Base-by-base conservation (phyloP, 2,797 vertebrate species). In the Gouania willdenowi region DNA sequence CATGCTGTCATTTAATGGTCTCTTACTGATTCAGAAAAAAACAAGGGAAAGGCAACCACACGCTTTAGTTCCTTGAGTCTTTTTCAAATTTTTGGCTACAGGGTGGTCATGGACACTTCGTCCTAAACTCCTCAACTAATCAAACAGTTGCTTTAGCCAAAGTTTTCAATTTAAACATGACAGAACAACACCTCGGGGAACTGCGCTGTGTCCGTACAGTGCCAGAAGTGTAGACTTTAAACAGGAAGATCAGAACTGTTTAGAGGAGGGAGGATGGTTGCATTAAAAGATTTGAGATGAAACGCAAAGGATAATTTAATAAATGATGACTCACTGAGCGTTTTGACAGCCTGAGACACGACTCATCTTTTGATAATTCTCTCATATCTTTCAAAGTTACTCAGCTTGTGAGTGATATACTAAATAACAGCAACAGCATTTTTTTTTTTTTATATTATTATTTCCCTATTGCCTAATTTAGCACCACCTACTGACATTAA, bases 21-120 rank as follows among this genome's bases (percentile, higher is more conserved):
- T 49, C 79, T 86, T 60, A 85, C 79, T 82, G 77, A 86, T 84
- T 86, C 66, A 85, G 68, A 18, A 16, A 48, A 66, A 56, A 42
- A 52, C 37, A 62, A 34, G 56, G 27, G 9, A 47, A 53, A 62
- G 30, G 28, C 45, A 69, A 52, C 54, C 47, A 50, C 66, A 65
- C 74, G 54, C 71, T 60, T 8, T 2, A 50, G 51, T 63, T 80
- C 66, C 80, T 55, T 42, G 29, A 30, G 31, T 37, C 41, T 62
- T 62, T 77, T 81, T 79, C 66, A 77, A 79, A 76, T 32, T 66
- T 66, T 77, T 32, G 76, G 60, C 26, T n/a, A n/a, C n/a, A n/a
- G n/a, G n/a, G n/a, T n/a, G n/a, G n/a, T n/a, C n/a, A n/a, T n/a
- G n/a, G n/a, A n/a, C n/a, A n/a, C n/a, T n/a, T n/a, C n/a, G n/a